A percentile compares a stretch with the other conserved stretches of the same genome.
These are phyloP conservation scores for Myotis pilosus DNA, from an alignment of 2,797 vertebrate genomes.

Conservation along the genomic window DNA sequence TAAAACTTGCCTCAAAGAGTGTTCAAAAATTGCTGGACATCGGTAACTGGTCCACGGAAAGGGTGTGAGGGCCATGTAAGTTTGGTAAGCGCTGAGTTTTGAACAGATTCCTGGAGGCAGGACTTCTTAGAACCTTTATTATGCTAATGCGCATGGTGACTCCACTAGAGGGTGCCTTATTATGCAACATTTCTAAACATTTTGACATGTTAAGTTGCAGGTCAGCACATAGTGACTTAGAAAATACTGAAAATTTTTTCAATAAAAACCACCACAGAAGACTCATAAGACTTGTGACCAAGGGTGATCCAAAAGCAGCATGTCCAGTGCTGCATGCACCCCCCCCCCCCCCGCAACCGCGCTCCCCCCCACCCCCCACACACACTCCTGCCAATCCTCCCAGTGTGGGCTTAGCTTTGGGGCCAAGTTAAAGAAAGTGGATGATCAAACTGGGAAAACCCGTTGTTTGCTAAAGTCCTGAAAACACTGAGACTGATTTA, in stretches of 20 bases:
- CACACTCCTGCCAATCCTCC: background rate
- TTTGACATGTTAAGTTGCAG: background rate
- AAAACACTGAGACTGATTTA: background rate
- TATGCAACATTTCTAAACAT: background rate
- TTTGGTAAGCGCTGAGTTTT: background rate
- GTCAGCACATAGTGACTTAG: background rate
- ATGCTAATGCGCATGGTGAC: background rate
- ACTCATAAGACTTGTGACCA: background rate
- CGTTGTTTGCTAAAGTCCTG: slow-evolving; percentile 25
- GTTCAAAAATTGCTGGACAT: background rate
- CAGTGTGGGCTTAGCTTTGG: background rate
- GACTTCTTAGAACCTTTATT: background rate
- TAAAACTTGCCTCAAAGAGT: background rate
- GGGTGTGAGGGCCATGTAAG: background rate
- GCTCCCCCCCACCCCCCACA: too few relatives aligned
- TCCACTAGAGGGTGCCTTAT: slow-evolving; percentile 38
- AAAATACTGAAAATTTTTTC: background rate
- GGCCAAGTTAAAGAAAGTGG: background rate
- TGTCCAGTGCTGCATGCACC: too few relatives aligned
- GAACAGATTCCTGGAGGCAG: background rate
- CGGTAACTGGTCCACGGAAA: background rate
- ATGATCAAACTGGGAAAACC: background rate
- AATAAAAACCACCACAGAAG: background rate
- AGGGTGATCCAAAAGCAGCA: background rate
- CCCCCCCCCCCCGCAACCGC: too few relatives aligned